Percentiles rank a stretch among this genome's conserved stretches.
phyloP scores from a whole-genome alignment of 2,888 invertebrate species.

The Polydesmus complanatus region DNA sequence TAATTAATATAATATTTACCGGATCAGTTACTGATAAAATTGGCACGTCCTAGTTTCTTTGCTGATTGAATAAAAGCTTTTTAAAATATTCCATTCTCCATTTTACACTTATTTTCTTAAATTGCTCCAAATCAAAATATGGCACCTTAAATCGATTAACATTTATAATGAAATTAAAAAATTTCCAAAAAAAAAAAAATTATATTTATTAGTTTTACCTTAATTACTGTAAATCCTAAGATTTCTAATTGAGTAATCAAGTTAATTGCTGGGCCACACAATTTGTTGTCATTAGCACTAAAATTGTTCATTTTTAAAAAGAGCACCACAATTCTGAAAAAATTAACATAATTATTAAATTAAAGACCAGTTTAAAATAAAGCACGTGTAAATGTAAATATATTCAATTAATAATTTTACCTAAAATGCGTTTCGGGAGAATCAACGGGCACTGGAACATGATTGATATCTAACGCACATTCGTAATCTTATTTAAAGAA shows the following conservation, averaged over 20 bases:
- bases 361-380: background rate
- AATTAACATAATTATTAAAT: background rate
- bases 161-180: background rate
- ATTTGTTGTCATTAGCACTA: background rate
- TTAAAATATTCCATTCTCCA: slow-evolving; percentile 2
- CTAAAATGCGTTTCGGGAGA: background rate
- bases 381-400: no score
- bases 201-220: background rate
- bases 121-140: slow-evolving; percentile 8
- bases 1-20: background rate
- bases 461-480: slow-evolving; percentile 10
- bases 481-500: slow-evolving; percentile 11
- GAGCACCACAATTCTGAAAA: slow-evolving; percentile 11
- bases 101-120: background rate
- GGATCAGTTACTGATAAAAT: background rate
- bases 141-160: slow-evolving; percentile 1
- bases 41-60: no score
- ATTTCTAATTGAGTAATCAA: slow-evolving; percentile 12
- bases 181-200: background rate
- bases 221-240: slow-evolving; percentile 11
- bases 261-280: slow-evolving; percentile 2
- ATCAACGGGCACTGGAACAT: background rate
- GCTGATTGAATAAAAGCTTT: slow-evolving; percentile 1
- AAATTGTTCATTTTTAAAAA: slow-evolving; percentile 6
- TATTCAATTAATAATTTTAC: no score